Conservation (phyloP, 2,888 invertebrate genomes). For the Petrophora chlorosata region DNA sequence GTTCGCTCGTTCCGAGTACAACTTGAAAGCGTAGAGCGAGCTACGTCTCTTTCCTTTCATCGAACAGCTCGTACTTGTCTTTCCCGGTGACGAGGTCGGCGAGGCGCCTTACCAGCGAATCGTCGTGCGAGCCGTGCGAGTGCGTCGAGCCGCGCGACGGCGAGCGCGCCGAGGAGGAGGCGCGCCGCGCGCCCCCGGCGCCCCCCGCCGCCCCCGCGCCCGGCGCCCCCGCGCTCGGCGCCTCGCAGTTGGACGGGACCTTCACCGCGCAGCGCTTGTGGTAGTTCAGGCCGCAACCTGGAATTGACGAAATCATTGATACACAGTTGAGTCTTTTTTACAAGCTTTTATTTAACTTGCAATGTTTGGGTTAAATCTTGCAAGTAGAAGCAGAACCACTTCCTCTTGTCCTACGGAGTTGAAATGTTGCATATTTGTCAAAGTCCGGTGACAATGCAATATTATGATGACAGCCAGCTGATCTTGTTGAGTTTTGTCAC, state of each 20-base stretch:
- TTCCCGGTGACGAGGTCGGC: slow-evolving; percentile 83
- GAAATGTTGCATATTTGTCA: too few relatives aligned
- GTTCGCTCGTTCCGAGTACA: too few relatives aligned
- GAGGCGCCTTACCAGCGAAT: slow-evolving; percentile 91
- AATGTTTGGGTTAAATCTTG: too few relatives aligned
- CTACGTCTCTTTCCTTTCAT: slow-evolving; percentile 5
- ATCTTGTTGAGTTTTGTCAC: too few relatives aligned
- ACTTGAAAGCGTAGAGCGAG: too few relatives aligned
- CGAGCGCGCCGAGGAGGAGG: slow-evolving; percentile 83
- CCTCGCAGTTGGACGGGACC: slow-evolving; percentile 97
- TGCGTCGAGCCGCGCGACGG: slow-evolving; percentile 87
- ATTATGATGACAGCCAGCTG: too few relatives aligned
- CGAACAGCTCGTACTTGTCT: slow-evolving; percentile 32
- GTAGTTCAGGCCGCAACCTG: slow-evolving; percentile 98
- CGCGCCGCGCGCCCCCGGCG: slow-evolving; percentile 48
- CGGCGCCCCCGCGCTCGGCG: slow-evolving; percentile 27
- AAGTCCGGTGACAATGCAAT: too few relatives aligned
- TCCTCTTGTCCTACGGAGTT: too few relatives aligned
- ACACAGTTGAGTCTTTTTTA: neutral
- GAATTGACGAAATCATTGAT: neutral
- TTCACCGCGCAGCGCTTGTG: slow-evolving; percentile 99
- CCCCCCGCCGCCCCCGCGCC: slow-evolving; percentile 59
- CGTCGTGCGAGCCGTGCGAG: slow-evolving; percentile 83
- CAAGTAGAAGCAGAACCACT: too few relatives aligned
- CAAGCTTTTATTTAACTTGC: too few relatives aligned